Evolutionary conservation across 2,888 invertebrate genomes (phyloP).

Genomic region (Ptychoptera contaminata): DNA sequence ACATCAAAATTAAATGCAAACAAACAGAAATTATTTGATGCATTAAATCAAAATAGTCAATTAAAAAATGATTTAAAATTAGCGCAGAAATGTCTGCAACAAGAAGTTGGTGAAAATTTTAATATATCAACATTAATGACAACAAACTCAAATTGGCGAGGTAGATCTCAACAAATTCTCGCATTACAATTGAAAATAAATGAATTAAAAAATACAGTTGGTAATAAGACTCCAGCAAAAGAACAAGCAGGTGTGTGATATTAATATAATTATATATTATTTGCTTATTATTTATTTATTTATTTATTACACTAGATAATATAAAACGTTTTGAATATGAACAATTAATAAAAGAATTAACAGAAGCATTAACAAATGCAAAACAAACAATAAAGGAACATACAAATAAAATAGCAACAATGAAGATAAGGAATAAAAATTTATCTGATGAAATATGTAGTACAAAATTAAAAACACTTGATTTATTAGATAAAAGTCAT

Average conservation of each 20-base stretch:
- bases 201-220: slow-evolving; percentile 47
- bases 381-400: slow-evolving; percentile 40
- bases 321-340: slow-evolving; percentile 40
- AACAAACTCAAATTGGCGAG: slow-evolving; percentile 51
- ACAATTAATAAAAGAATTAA: slow-evolving; percentile 37
- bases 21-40: slow-evolving; percentile 49
- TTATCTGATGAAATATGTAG: slow-evolving; percentile 45
- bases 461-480: slow-evolving; percentile 40
- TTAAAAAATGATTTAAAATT: slow-evolving; percentile 55
- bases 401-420: slow-evolving; percentile 47
- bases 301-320: no score
- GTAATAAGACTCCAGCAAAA: background rate
- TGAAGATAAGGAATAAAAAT: slow-evolving; percentile 49
- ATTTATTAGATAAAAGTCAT: slow-evolving; percentile 44
- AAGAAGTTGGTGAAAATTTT: slow-evolving; percentile 59
- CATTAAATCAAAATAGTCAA: slow-evolving; percentile 49
- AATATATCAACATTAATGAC: slow-evolving; percentile 43
- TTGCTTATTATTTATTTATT: slow-evolving; percentile 37
- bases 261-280: slow-evolving; percentile 18
- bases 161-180: slow-evolving; percentile 59
- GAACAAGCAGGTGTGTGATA: background rate
- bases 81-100: slow-evolving; percentile 56
- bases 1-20: slow-evolving; percentile 40
- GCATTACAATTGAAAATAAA: slow-evolving; percentile 48
- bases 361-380: slow-evolving; percentile 39